phyloP scores from a whole-genome alignment of 2,797 vertebrate species.

The Bradypodion ventrale region DNA sequence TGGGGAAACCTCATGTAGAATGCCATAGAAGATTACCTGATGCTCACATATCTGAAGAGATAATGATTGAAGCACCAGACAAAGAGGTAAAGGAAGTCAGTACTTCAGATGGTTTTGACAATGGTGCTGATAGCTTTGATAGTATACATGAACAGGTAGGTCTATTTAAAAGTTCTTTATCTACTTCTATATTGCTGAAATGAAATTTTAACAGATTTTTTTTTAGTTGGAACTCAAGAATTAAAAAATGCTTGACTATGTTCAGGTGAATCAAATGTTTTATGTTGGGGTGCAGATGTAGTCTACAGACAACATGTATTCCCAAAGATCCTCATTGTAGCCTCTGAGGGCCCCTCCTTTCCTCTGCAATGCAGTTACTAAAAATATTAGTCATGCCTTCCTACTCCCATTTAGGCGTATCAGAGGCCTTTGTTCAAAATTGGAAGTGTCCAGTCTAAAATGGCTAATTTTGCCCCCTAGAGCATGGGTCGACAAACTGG shows the following conservation, averaged over 20 bases:
- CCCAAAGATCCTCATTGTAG: no score
- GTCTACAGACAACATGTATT: not conserved
- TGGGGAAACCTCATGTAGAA: conserved; percentile 72
- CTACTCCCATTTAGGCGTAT: no score
- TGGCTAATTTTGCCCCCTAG: no score
- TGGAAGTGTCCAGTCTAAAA: no score
- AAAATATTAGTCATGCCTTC: no score
- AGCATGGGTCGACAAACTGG: no score
- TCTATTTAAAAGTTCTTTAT: conserved; percentile 11
- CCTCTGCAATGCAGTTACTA: no score
- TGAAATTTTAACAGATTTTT: not conserved
- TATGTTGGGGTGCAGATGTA: not conserved
- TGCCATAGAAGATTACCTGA: conserved; percentile 64
- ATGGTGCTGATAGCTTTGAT: conserved; percentile 46
- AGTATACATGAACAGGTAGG: conserved; percentile 69
- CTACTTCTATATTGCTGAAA: not conserved
- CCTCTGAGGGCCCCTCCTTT: no score
- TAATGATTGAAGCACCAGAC: conserved; percentile 32
- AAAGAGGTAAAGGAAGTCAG: not conserved
- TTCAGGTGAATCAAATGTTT: not conserved
- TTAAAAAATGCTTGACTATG: not conserved
- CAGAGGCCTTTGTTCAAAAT: no score
- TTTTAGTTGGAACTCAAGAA: not conserved
- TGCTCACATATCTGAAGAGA: conserved; percentile 12
- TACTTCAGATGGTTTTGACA: conserved; percentile 48